Percentiles rank a stretch among this genome's conserved stretches.
Conservation (phyloP, 2,888 invertebrate genomes). For the Thera britannica region DNA sequence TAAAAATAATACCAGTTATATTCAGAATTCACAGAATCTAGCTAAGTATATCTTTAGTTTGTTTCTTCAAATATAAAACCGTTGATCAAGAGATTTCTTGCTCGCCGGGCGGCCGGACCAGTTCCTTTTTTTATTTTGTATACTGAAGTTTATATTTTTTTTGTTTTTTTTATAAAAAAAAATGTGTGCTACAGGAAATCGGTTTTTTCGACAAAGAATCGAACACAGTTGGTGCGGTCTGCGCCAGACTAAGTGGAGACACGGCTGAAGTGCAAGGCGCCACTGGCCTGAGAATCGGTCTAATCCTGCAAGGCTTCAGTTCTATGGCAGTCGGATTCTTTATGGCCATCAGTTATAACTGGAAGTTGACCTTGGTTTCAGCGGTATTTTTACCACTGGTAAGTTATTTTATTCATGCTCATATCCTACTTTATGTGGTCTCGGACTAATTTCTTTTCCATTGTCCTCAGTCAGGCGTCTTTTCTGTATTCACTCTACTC, state of each 20-base stretch:
- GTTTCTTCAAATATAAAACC: no score
- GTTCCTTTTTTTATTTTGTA: no score
- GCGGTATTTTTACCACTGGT: conserved; percentile 85
- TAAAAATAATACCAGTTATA: no score
- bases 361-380: conserved; percentile 86
- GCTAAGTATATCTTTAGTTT: no score
- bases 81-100: no score
- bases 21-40: no score
- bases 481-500: no score
- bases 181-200: conserved; percentile 74
- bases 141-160: no score
- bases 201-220: conserved; percentile 86
- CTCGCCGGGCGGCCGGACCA: no score
- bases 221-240: conserved; percentile 87
- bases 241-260: conserved; percentile 86
- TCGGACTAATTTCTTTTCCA: no score
- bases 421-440: no score
- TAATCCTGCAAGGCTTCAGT: conserved; percentile 86
- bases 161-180: neutral
- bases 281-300: conserved; percentile 85
- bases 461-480: no score
- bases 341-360: conserved; percentile 83
- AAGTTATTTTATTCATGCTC: conserved; percentile 45
- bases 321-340: conserved; percentile 85
- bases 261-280: conserved; percentile 87